These are phyloP conservation scores for Rhagoletis zephyria DNA, from an alignment of 1,140 invertebrate species.

Conservation along the genomic window DNA sequence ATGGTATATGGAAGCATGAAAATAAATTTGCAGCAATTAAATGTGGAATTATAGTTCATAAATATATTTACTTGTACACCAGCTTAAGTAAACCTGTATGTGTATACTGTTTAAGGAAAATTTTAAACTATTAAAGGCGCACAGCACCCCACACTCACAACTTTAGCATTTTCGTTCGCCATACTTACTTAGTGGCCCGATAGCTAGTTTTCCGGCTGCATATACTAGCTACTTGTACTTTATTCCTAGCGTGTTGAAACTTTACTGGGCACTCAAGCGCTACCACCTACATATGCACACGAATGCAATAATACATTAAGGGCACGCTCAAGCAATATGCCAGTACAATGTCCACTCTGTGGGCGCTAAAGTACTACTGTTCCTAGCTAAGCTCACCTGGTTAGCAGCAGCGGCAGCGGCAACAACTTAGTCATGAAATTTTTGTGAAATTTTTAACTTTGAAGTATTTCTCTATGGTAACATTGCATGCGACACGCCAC, in stretches of 20 bases:
- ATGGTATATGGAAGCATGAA: no score
- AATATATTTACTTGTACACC: no score
- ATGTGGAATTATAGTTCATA: no score
- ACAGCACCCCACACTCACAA: not conserved
- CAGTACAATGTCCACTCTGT: conserved; percentile 24
- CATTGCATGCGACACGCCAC: not conserved
- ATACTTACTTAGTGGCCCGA: no score
- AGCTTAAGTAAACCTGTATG: no score
- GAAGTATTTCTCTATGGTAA: conserved; percentile 5
- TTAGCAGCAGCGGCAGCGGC: not conserved
- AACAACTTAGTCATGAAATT: not conserved
- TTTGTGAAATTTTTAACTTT: conserved; percentile 9
- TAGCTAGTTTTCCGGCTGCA: no score
- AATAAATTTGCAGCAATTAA: no score
- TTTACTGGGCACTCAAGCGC: not conserved
- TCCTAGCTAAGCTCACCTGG: not conserved
- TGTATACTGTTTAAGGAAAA: not conserved
- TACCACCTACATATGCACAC: not conserved
- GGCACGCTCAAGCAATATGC: conserved; percentile 2
- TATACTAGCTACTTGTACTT: no score
- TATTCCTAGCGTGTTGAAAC: no score
- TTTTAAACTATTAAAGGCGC: not conserved
- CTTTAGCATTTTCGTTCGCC: no score
- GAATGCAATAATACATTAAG: not conserved
- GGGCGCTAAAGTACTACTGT: not conserved